Evolutionary conservation across 2,113 vertebrate species (phyloP), one percentile per base, ranked within the genome.

Genomic region (Tringa solitaria): DNA sequence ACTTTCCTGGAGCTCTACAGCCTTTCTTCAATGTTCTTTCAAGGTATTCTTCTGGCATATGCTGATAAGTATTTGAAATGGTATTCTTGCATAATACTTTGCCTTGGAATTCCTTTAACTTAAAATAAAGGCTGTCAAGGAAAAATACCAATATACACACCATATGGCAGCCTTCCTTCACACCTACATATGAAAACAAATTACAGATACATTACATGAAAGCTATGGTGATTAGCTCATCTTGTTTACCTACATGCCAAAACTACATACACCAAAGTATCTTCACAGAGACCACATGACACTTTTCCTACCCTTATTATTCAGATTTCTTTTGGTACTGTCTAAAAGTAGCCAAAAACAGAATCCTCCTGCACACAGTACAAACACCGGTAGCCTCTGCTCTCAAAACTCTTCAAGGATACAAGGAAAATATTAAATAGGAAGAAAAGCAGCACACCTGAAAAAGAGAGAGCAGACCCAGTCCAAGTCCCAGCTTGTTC

Each of bases 241-340:
- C 84, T 95, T 97, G 92, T 95, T 96, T 97, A 96, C 93, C 85
- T 97, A 95, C 90, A 94, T 92, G 93, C 60, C 90, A 96, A 91
- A 93, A 80, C 4, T 14, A 56, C 26, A 68, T 56, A 86, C 56
- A 94, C 75, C 67, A 21, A 81, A 93, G 39, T 20, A 41, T 48
- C 68, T 90, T 94, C 76, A 86, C 73, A 64, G 87, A 86, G 88
- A 92, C 35, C 69, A 91, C 75, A 61, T 32, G 68, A 95, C 59
- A 59, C 37, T 93, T 84, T 28, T 80, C 60, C 43, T 63, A 21
- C 33, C 43, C 72, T 74, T 43, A 22, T 35, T 72, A 73, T 27
- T 81, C 48, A 75, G 46, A 35, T 50, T 67, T 76, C 37, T 86
- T 74, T 39, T 19, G 33, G 30, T 78, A 50, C 21, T 54, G 32